Base-by-base conservation (phyloP, 2,797 vertebrate species). In the Smutsia temminckii region DNA sequence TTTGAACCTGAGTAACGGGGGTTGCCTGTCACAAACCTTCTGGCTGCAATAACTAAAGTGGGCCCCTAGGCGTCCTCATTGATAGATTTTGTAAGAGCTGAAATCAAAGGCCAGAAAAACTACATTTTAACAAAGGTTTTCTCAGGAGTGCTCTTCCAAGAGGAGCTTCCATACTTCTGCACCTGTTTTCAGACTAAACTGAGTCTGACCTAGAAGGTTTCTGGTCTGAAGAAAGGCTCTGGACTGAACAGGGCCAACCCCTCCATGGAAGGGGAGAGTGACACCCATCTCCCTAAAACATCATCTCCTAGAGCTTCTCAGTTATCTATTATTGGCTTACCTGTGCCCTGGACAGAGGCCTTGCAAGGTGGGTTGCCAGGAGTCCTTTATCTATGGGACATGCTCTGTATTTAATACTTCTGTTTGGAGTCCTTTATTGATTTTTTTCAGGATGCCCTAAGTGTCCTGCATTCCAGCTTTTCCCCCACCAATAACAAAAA, bases 21-120 rank as follows among this genome's bases (percentile, higher is more conserved):
- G 21, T 11, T 2, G 23, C 20, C 17, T 3, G 10, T 29, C 17
- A 51, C 72, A 63, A 64, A 14, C 55, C n/a, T 89, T 29, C 37
- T 83, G 46, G 63, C 53, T 77, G 88, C 94, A 92, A 6, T 80
- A 61, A 83, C 42, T 29, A 72, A 21, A 8, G 0, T 0, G 0
- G 23, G 85, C 89, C 98, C 75, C 97, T 97, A 98, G 98, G 93
- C 96, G 98, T 91, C 98, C 97, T 90, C 98, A 16, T 78, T 20
- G 64, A 51, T 18, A 95, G 87, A 71, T 63, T 80, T 94, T 93
- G 59, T 42, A 74, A 42, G 20, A 8, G 12, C 13, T 0, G 1
- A 11, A 42, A 32, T 32, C 25, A 37, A 9, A 29, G 34, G 29
- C 49, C 13, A 29, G 21, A 16, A 49, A 61, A 79, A 57, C 14